Percentiles rank a stretch among this genome's conserved stretches.
Conservation (phyloP, 2,888 invertebrate species). For the Caenorhabditis sp. region DNA sequence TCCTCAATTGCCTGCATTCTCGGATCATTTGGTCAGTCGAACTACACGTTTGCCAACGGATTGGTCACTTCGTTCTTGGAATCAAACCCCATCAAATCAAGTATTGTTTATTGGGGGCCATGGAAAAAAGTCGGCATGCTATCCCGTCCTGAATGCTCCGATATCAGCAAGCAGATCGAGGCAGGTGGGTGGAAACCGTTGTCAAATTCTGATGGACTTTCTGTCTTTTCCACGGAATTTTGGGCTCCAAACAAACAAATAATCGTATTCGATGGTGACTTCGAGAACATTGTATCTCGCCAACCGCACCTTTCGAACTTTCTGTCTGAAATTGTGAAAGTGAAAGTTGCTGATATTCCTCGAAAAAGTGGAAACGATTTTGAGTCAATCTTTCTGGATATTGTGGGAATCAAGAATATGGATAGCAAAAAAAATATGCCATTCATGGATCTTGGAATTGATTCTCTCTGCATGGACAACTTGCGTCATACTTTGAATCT, state of each 20-base stretch:
- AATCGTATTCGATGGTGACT: conserved; percentile 68
- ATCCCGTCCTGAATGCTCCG: conserved; percentile 39
- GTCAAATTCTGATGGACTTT: conserved; percentile 45
- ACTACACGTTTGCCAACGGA: conserved; percentile 74
- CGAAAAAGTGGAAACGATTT: conserved; percentile 14
- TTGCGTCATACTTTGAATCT: conserved; percentile 56
- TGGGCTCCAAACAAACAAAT: conserved; percentile 9
- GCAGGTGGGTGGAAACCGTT: conserved; percentile 69
- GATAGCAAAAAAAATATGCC: conserved; percentile 53
- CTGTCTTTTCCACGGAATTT: conserved; percentile 26
- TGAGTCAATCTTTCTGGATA: conserved; percentile 58
- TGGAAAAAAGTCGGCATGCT: conserved; percentile 74
- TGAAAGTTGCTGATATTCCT: neutral
- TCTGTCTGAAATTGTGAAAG: conserved; percentile 45
- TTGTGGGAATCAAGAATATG: conserved; percentile 64
- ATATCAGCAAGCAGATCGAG: conserved; percentile 65
- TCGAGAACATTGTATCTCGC: conserved; percentile 49
- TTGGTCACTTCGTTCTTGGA: conserved; percentile 64
- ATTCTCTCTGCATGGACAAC: conserved; percentile 75
- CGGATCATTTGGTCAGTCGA: conserved; percentile 74
- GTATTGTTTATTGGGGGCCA: conserved; percentile 69
- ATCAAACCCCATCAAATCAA: conserved; percentile 8
- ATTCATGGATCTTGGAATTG: conserved; percentile 75
- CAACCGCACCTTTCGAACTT: conserved; percentile 63
- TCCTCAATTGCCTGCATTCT: conserved; percentile 71